Evolutionary conservation across 1,140 invertebrate genomes (phyloP).

Genomic region (Drosophila busckii): DNA sequence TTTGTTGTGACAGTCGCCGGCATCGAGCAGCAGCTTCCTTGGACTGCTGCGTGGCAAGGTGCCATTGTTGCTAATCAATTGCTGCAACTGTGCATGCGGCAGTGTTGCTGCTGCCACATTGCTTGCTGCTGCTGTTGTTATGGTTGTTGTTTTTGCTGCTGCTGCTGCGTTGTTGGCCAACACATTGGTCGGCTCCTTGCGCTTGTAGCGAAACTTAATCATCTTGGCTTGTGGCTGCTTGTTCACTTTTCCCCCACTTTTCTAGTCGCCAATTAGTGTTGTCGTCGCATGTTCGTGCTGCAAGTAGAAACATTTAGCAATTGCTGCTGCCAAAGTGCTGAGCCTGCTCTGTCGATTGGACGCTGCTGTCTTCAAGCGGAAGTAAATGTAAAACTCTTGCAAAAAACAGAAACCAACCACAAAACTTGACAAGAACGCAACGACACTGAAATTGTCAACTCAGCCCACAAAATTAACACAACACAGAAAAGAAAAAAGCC

Average conservation of each 20-base stretch:
- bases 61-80: constrained; percentile 68
- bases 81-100: constrained; percentile 32
- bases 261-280: too few relatives aligned
- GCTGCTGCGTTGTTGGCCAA: constrained; percentile 15
- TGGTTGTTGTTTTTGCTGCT: not conserved
- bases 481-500: too few relatives aligned
- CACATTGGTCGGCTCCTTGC: constrained; percentile 80
- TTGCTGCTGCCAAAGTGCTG: too few relatives aligned
- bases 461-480: constrained; percentile 17
- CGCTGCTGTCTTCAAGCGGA: constrained; percentile 34
- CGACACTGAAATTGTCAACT: constrained; percentile 4
- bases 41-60: constrained; percentile 67
- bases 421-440: not conserved
- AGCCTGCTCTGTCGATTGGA: not conserved
- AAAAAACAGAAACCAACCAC: constrained; percentile 7
- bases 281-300: too few relatives aligned
- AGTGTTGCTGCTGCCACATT: constrained; percentile 26
- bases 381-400: constrained; percentile 15
- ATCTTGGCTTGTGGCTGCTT: constrained; percentile 67
- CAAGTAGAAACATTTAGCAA: too few relatives aligned
- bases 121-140: not conserved
- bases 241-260: too few relatives aligned
- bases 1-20: constrained; percentile 38
- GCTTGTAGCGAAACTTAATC: constrained; percentile 84
- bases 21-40: constrained; percentile 48